Evolutionary conservation across 2,888 invertebrate genomes (phyloP), one percentile per base, ranked within the genome.

Genomic region (Drosophila borborema): DNA sequence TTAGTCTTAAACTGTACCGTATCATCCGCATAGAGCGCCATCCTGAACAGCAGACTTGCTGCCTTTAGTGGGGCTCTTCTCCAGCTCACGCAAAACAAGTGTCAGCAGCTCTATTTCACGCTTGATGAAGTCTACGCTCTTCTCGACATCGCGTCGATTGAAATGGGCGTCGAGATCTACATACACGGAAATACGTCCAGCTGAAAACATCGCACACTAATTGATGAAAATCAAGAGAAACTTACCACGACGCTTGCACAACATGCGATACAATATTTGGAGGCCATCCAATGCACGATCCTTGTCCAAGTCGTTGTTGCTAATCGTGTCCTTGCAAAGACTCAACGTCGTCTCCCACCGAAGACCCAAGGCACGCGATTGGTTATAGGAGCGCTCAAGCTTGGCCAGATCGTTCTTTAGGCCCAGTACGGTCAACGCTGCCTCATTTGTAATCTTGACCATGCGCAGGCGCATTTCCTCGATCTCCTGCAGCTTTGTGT

Each of bases 341-440:
- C 88, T 85, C 12, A 93, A 46, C 10, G 91, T 89, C 58, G 90
- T 92, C 64, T 93, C 93, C 92, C 92, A 93, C 55, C 89, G 91
- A 0, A 91, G 74, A 34, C 92, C 91, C 49, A 91, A 86, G 1
- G 80, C 67, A 1, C 87, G 86, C 2, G 92, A 87, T 12, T 89
- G 63, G 34, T 90, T 90, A 36, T 92, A 93, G 1, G 87, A 86
- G n/a, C 92, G 86, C 62, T 93, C 92, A 66, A 93, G 61, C 40
- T 91, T 86, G 16, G 90, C 88, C 9, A 93, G 71, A 71, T 93
- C 91, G 61, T 92, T 93, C 64, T 92, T 92, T 0, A 93, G 77
- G 0, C 93, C 93, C 64, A 93, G 66, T 0, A 93, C 86, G 0
- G 90, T 91, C 0, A 92, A 70, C 0, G 91, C 91, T 0, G 93